Evolutionary conservation across 2,797 vertebrate species (phyloP), one percentile per base, ranked within the genome.

Genomic region (Uromys caudimaculatus): DNA sequence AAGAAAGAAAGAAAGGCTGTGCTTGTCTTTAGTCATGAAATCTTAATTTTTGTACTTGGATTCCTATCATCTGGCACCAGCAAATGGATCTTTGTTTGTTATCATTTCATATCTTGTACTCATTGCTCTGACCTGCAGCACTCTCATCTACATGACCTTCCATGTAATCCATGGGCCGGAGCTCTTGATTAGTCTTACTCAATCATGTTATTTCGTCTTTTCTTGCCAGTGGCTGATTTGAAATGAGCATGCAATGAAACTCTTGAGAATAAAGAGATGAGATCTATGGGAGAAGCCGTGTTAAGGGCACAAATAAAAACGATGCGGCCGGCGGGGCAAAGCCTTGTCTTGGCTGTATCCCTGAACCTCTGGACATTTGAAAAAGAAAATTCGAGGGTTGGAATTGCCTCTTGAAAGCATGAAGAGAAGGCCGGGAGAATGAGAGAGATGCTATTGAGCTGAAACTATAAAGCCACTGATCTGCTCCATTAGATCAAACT

Each of bases 261-360:
- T 79, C 62, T 90, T 24, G 47, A 41, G 62, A 95, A 56, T 75
- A 95, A 90, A 56, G 29, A 95, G 54, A 93, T 56, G 54, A 54
- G 24, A 44, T 90, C 52, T 73, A 1, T 81, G 54, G 2, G 35
- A 16, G 13, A 56, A 69, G 60, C 4, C 9, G 41, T 4, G 54
- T 82, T 41, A 44, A 3, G 13, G 54, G 52, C 60, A 64, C 58
- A 91, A 56, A 73, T 58, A 54, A 52, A 85, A 78, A 93, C 89
- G 32, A 64, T 29, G 64, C 19, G 23, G 27, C 62, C 52, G 24
- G 92, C 83, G 83, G 95, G 44, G 23, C 8, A 86, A 54, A 56
- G 12, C 27, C 32, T 62, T 41, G 69, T 71, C 29, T 76, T 62
- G 24, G 35, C 24, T 64, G 41, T 4, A 58, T 0, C 27, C 9